phyloP scores from a whole-genome alignment of 2,888 invertebrate genomes.

The Catocala nupta region DNA sequence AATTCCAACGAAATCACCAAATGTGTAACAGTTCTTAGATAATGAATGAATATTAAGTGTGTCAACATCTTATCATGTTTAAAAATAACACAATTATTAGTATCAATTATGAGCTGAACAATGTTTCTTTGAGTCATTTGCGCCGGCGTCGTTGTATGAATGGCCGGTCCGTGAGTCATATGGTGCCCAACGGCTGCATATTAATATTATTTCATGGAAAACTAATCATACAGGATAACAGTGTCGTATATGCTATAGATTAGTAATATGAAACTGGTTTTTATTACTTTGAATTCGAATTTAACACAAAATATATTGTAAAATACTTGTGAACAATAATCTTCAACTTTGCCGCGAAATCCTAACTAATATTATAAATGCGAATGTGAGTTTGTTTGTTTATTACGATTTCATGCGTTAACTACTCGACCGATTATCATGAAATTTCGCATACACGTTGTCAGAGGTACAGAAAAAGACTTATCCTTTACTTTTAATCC shows the following conservation, averaged over 20 bases:
- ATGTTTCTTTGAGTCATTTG: conserved; percentile 45
- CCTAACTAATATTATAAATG: too few relatives aligned
- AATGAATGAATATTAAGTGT: conserved; percentile 26
- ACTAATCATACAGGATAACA: conserved; percentile 51
- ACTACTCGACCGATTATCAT: too few relatives aligned
- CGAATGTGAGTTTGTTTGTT: too few relatives aligned
- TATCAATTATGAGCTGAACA: conserved; percentile 49
- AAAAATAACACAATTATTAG: conserved; percentile 48
- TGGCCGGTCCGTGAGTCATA: conserved; percentile 52
- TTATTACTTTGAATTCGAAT: too few relatives aligned
- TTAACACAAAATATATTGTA: background rate
- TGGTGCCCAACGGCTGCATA: conserved; percentile 38
- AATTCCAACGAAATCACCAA: too few relatives aligned
- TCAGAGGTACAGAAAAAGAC: too few relatives aligned
- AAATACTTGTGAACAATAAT: background rate
- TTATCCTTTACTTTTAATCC: too few relatives aligned
- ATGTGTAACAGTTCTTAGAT: conserved; percentile 12
- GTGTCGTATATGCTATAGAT: conserved; percentile 25
- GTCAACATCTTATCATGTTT: conserved; percentile 48
- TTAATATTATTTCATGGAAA: conserved; percentile 58
- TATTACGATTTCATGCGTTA: too few relatives aligned
- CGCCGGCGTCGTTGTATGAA: conserved; percentile 40
- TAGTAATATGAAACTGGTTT: conserved; percentile 1
- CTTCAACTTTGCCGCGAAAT: background rate
- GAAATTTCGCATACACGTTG: too few relatives aligned